Percentiles rank a stretch among this genome's conserved stretches.
Conservation (phyloP, 2,888 invertebrate species). For the Cataglyphis altisquamis region DNA sequence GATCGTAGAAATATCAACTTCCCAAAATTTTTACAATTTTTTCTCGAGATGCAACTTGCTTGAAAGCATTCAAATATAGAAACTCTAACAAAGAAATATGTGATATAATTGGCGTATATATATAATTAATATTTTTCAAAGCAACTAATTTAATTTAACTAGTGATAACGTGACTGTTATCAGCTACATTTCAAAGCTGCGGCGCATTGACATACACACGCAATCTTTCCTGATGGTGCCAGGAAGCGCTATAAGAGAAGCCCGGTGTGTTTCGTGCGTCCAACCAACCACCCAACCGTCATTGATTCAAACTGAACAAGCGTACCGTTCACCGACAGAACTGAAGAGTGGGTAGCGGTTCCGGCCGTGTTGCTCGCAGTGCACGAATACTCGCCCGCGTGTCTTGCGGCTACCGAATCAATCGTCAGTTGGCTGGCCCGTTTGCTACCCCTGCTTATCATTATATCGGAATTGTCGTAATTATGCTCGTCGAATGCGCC, state of each 20-base stretch:
- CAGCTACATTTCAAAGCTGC: slow-evolving; percentile 23
- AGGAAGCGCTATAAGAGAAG: slow-evolving; percentile 28
- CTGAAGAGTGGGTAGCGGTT: slow-evolving; percentile 89
- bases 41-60: slow-evolving; percentile 5
- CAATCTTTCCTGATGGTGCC: slow-evolving; percentile 32
- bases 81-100: not conserved
- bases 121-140: slow-evolving; percentile 3
- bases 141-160: slow-evolving; percentile 20
- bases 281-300: slow-evolving; percentile 79
- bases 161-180: slow-evolving; percentile 6
- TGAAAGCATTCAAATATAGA: not conserved
- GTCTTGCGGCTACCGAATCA: slow-evolving; percentile 84
- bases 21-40: not conserved
- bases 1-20: not conserved
- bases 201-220: slow-evolving; percentile 34
- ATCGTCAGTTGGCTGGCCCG: slow-evolving; percentile 88
- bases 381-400: slow-evolving; percentile 86
- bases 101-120: not conserved
- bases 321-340: slow-evolving; percentile 92
- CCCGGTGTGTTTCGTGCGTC: slow-evolving; percentile 73
- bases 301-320: slow-evolving; percentile 64
- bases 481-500: slow-evolving; percentile 78
- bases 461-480: slow-evolving; percentile 78
- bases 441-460: slow-evolving; percentile 80
- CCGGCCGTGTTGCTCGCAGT: slow-evolving; percentile 88